Evolutionary conservation across 2,797 vertebrate genomes (phyloP).

Genomic region (Diceros bicornis): DNA sequence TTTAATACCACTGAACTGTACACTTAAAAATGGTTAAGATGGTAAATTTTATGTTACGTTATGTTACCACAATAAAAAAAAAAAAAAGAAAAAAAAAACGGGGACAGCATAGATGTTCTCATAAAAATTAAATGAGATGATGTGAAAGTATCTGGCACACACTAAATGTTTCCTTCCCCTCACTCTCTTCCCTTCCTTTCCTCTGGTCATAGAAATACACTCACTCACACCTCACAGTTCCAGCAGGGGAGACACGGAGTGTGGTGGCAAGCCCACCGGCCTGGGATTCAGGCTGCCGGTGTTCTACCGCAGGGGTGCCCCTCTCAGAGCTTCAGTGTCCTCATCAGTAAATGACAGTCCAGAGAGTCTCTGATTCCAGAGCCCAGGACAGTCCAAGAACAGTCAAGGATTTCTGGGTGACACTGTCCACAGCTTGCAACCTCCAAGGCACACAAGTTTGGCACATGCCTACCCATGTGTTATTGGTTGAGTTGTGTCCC

Average conservation of each 20-base stretch:
- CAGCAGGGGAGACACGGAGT: fast-evolving
- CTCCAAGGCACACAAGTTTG: neutral
- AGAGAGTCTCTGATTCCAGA: neutral
- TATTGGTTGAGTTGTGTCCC: neutral
- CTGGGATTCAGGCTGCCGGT: no score
- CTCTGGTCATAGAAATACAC: fast-evolving
- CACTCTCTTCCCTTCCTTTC: neutral
- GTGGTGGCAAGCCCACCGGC: neutral
- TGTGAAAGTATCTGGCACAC: neutral
- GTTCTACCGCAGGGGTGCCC: neutral
- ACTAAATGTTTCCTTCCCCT: neutral
- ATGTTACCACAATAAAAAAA: neutral
- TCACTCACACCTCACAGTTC: neutral
- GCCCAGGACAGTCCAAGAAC: neutral
- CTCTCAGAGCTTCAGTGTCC: neutral
- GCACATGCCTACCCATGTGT: neutral
- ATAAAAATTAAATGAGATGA: neutral
- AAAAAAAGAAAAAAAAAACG: neutral
- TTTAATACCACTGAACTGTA: neutral
- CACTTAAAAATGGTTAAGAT: neutral
- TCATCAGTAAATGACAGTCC: neutral
- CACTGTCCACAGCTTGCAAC: neutral
- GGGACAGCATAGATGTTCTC: neutral
- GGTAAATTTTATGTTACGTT: neutral
- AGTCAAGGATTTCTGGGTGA: neutral